Evolutionary conservation across 2,113 vertebrate species (phyloP), one percentile per base, ranked within the genome.

Genomic region (Shinisaurus crocodilurus): DNA sequence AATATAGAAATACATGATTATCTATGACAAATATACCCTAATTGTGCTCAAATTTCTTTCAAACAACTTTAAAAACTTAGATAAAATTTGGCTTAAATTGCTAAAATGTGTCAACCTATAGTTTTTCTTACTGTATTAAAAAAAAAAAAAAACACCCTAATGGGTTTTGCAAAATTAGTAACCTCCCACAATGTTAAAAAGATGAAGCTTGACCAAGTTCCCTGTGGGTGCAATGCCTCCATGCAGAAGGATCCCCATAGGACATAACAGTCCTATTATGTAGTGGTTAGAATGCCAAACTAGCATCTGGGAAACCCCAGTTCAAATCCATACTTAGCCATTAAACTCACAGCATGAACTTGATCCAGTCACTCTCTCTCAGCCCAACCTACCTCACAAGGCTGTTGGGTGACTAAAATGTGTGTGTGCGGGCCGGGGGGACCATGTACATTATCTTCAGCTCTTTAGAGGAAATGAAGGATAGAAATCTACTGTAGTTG

Each of bases 51-150:
- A 85, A 57, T 43, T 67, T 75, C 70, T 92, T 93, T 70, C 16
- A 0, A 0, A 76, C 90, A 91, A 48, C 48, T 90, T 77, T 69
- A 63, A 91, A 89, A 95, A 92, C 54, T 93, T 29, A 32, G 91
- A 45, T 79, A 88, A 1, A 1, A 4, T 67, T 15, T n/a, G 91
- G 80, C 86, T 87, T 1, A n/a, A 76, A 90, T n/a, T 9, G 84
- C 80, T 45, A 87, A 5, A 90, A 85, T n/a, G 20, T 82, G 91
- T 95, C 92, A 93, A 89, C 90, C 89, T 85, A 34, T 70, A 34
- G 91, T 67, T 94, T 91, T 93, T 77, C 84, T 89, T 92, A 92
- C 89, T 10, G 34, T 70, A 70, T 70, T 70, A 32, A 10, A 70
- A 70, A 70, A 34, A 12, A 12, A 12, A 16, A 54, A 6, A 54